These are phyloP conservation scores for Eilema griseolum DNA, from an alignment of 2,888 invertebrate genomes.

Conservation along the genomic window DNA sequence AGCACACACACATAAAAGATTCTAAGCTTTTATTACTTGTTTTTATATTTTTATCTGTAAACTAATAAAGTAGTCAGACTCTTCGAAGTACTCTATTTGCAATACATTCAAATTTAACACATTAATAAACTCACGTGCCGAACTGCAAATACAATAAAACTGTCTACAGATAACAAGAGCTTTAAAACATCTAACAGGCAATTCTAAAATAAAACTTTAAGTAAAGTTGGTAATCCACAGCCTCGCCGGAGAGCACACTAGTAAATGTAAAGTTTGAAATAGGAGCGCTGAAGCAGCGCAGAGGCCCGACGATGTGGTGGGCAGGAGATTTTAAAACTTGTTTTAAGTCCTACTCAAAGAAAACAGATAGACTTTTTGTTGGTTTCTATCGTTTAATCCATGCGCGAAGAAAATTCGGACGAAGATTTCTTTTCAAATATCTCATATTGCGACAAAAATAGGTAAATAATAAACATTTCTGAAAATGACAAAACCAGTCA, in stretches of 20 bases:
- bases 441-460: too few species aligned
- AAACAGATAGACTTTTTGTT: neutral
- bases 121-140: neutral
- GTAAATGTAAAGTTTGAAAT: conserved; percentile 12
- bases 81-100: too few species aligned
- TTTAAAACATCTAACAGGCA: conserved; percentile 6
- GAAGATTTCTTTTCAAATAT: neutral
- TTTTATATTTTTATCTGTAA: neutral
- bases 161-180: conserved; percentile 2
- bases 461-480: too few species aligned
- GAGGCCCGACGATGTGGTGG: conserved; percentile 8
- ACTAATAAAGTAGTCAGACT: neutral
- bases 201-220: conserved; percentile 40
- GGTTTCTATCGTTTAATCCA: neutral
- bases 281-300: conserved; percentile 6
- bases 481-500: too few species aligned
- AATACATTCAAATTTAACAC: neutral
- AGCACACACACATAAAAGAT: too few species aligned
- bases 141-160: conserved; percentile 1
- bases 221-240: conserved; percentile 32
- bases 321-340: conserved; percentile 15
- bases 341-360: conserved; percentile 16
- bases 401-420: neutral
- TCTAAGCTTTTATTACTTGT: neutral
- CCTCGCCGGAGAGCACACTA: conserved; percentile 14